Evolutionary conservation across 2,113 vertebrate genomes (phyloP), one percentile per base, ranked within the genome.

Genomic region (Sisor rabdophorus): DNA sequence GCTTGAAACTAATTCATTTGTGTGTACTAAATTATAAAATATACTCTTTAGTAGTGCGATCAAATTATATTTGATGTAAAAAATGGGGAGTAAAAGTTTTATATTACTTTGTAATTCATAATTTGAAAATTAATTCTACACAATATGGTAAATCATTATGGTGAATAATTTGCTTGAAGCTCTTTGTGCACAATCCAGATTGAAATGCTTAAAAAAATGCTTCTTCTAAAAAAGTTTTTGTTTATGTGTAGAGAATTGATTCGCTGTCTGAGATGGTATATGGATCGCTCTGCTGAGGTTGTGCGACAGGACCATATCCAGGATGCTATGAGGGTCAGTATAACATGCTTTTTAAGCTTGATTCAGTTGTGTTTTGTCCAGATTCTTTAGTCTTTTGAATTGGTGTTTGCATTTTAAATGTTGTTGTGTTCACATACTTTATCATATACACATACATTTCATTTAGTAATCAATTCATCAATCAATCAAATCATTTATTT

Each of bases 231-330:
- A 30, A 68, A 70, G 10, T 75, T 32, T 54, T 48, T 58, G 36
- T 86, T 53, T n/a, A 44, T 79, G 54, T 77, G 0, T 86, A 99
- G 97, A 76, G 97, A 99, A 85, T 89, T 99, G 87, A 97, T 99
- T 81, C 95, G 97, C 9, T 99, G 97, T 87, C 85, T 99, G 83
- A 98, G 94, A 87, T 99, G 97, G 97, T 98, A 96, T 87, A 96
- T 99, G 97, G 97, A 99, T 83, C 94, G 95, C 53, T 98, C 96
- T 6, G 95, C 94, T 30, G 97, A 99, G 87, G 93, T 96, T 24
- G 91, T 97, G 7, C 89, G 95, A 63, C 97, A 99, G 68, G 97
- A 98, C 81, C 96, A 98, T 91, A 98, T 98, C 78, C 97, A 98
- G 90, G 97, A 99, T 61, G 97, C 96, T 0, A 98, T 99, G 96